Conservation (phyloP, 2,797 vertebrate genomes). For the Falco concolor region DNA sequence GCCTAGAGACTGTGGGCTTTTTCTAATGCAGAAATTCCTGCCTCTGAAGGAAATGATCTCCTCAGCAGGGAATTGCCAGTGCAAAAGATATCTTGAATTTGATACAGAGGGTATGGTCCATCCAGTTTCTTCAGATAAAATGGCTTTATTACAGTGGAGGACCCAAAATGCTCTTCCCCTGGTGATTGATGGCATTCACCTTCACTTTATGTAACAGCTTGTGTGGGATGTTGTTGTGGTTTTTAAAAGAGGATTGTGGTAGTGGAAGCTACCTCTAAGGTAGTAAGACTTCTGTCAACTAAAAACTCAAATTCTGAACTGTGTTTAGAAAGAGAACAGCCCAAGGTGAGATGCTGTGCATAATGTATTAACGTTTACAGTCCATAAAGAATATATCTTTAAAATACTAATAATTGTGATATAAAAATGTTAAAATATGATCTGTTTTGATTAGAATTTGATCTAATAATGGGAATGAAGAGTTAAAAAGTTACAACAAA, state of each 20-base stretch:
- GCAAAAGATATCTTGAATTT: slow-evolving; percentile 67
- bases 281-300: not conserved
- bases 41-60: slow-evolving; percentile 63
- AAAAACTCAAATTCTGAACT: not conserved
- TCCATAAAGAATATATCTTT: not conserved
- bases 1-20: slow-evolving; percentile 60
- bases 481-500: not conserved
- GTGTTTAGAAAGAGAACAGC: not conserved
- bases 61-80: slow-evolving; percentile 63
- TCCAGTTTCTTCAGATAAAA: slow-evolving; percentile 63
- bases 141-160: slow-evolving; percentile 55
- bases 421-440: not conserved
- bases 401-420: not conserved
- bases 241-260: not conserved
- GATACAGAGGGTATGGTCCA: slow-evolving; percentile 55
- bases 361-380: not conserved
- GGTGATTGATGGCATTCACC: slow-evolving; percentile 14
- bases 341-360: not conserved
- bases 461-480: not conserved
- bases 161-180: slow-evolving; percentile 54
- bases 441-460: not conserved
- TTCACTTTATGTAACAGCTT: slow-evolving; percentile 31
- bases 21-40: slow-evolving; percentile 67
- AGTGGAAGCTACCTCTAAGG: not conserved
- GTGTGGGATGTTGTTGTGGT: not conserved